phyloP scores from a whole-genome alignment of 2,113 vertebrate genomes.

The Heterochromis multidens region DNA sequence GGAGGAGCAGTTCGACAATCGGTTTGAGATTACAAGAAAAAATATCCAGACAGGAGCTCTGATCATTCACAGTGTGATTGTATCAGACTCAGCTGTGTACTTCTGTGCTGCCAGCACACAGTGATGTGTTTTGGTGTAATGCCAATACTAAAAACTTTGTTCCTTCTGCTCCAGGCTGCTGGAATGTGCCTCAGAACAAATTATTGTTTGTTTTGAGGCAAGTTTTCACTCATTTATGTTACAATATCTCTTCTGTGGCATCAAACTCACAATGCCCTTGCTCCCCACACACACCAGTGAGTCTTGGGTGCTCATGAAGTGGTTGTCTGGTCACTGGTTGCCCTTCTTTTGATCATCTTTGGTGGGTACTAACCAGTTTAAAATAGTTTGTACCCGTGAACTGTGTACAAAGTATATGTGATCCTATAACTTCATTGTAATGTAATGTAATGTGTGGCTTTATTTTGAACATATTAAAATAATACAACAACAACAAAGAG shows the following conservation, averaged over 20 bases:
- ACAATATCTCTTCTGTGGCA: too few species aligned
- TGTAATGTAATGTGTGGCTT: neutral
- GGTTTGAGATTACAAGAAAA: conserved; percentile 26
- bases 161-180: neutral
- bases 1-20: conserved; percentile 7
- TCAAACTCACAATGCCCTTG: neutral
- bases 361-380: too few species aligned
- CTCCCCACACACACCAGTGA: neutral
- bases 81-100: conserved; percentile 61
- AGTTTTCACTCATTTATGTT: neutral
- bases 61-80: neutral
- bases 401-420: neutral
- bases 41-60: conserved; percentile 8
- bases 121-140: conserved; percentile 41
- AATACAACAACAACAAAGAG: neutral
- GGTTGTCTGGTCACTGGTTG: too few species aligned
- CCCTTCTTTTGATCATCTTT: too few species aligned
- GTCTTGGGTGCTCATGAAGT: too few species aligned
- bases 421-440: neutral
- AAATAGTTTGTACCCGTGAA: too few species aligned
- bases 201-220: neutral
- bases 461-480: neutral
- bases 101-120: conserved; percentile 71
- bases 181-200: neutral
- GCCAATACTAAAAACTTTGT: conserved; percentile 38